Evolutionary conservation across 2,113 vertebrate species (phyloP).

Genomic region (Centropristis striata): DNA sequence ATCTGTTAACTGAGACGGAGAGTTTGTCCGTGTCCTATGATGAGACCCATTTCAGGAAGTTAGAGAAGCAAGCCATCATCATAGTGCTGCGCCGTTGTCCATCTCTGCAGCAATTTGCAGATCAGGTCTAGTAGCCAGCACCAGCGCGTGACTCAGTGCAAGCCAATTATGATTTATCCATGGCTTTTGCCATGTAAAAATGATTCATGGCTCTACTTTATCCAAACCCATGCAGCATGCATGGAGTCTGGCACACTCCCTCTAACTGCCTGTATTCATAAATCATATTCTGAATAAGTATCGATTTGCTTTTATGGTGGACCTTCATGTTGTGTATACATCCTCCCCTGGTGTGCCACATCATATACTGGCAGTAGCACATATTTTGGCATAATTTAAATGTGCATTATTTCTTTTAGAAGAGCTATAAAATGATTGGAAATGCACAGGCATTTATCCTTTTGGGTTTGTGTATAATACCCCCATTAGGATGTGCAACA

Average conservation of each 20-base stretch:
- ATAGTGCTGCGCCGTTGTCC: conserved; percentile 37
- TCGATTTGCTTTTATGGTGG: conserved; percentile 62
- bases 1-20: conserved; percentile 63
- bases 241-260: conserved; percentile 56
- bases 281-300: conserved; percentile 71
- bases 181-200: conserved; percentile 69
- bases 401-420: neutral
- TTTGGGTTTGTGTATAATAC: neutral
- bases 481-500: neutral
- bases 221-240: conserved; percentile 54
- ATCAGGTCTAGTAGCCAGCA: conserved; percentile 51
- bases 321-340: conserved; percentile 46
- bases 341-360: conserved; percentile 4
- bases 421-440: neutral
- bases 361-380: neutral
- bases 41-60: conserved; percentile 63
- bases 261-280: conserved; percentile 61
- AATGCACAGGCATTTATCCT: neutral
- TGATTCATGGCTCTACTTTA: conserved; percentile 75
- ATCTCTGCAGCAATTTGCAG: conserved; percentile 60
- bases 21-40: conserved; percentile 48
- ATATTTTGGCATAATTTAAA: neutral
- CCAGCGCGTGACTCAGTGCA: conserved; percentile 42
- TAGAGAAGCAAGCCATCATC: conserved; percentile 62
- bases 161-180: conserved; percentile 72